Evolutionary conservation across 2,888 invertebrate genomes (phyloP).

Genomic region (Ochropacha duplaris): DNA sequence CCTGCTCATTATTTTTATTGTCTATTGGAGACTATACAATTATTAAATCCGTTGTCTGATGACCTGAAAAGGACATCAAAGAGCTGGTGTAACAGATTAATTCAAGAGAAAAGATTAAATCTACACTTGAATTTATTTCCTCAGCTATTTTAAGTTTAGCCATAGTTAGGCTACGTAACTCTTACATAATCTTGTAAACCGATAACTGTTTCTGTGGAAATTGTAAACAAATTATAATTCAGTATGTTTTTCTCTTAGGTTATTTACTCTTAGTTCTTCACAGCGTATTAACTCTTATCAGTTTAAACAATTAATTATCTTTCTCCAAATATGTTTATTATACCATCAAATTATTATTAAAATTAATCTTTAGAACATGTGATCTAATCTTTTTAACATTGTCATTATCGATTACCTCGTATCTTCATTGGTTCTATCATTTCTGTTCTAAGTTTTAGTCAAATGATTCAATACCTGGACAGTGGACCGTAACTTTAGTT

Average conservation of each 20-base stretch:
- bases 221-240: neutral
- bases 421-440: neutral
- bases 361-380: neutral
- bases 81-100: neutral
- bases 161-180: neutral
- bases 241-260: neutral
- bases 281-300: too few species aligned
- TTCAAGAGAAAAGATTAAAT: neutral
- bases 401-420: neutral
- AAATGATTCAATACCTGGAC: too few species aligned
- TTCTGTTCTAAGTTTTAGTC: too few species aligned
- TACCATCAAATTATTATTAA: too few species aligned
- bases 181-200: neutral
- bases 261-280: neutral
- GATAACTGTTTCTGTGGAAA: neutral
- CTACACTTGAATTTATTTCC: neutral
- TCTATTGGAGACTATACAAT: neutral
- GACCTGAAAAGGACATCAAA: neutral
- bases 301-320: too few species aligned
- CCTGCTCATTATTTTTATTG: neutral
- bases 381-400: neutral
- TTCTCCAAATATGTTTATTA: too few species aligned
- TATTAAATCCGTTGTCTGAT: neutral
- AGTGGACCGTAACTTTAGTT: too few species aligned
- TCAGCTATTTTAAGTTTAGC: neutral